A percentile compares a stretch with the other conserved stretches of the same genome.
Evolutionary conservation across 64 coral and sea anemone species (phyloP).

Genomic region (Stylophora pistillata): DNA sequence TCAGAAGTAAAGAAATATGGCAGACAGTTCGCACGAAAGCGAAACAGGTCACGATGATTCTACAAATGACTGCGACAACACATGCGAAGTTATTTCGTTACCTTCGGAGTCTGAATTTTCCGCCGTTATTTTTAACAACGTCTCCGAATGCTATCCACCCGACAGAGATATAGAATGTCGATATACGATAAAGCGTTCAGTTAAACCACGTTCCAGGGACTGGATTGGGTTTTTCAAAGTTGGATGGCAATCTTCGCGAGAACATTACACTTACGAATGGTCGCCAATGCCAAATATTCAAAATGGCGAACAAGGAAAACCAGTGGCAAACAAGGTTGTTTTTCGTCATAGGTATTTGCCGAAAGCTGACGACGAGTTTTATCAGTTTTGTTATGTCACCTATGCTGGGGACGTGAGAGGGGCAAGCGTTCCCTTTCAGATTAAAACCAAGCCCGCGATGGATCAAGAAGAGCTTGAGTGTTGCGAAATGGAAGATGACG

Average conservation of each 20-base stretch:
- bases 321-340: constrained; percentile 62
- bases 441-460: constrained; percentile 64
- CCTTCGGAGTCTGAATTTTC: constrained; percentile 69
- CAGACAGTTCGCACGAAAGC: constrained; percentile 34
- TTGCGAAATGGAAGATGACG: constrained; percentile 93
- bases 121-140: constrained; percentile 87
- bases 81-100: constrained; percentile 1
- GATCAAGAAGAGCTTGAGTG: constrained; percentile 78
- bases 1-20: constrained; percentile 28
- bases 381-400: constrained; percentile 96
- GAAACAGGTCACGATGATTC: constrained; percentile 8
- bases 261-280: constrained; percentile 87
- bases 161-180: constrained; percentile 83
- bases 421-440: constrained; percentile 94
- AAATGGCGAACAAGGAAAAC: constrained; percentile 53
- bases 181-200: constrained; percentile 83
- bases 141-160: constrained; percentile 72
- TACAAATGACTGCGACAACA: not conserved
- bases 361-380: constrained; percentile 86
- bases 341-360: constrained; percentile 74
- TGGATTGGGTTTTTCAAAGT: constrained; percentile 95
- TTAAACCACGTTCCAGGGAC: constrained; percentile 71
- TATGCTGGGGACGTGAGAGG: constrained; percentile 75
- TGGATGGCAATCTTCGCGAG: constrained; percentile 88
- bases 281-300: constrained; percentile 60